phyloP scores from a whole-genome alignment of 2,113 vertebrate genomes.

The Colistium nudipinnis region DNA sequence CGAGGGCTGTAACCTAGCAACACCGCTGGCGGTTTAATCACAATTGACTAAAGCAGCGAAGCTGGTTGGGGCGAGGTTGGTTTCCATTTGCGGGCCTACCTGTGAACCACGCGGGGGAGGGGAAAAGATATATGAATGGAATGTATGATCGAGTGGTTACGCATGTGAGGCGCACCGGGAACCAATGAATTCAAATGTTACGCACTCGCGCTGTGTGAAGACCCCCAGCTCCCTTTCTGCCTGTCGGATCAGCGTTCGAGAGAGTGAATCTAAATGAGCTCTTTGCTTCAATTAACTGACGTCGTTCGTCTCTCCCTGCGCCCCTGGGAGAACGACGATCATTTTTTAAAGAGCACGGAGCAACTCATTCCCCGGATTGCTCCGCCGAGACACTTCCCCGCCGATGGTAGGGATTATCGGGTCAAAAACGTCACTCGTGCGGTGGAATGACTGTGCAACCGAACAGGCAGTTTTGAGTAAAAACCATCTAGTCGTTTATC shows the following conservation, averaged over 20 bases:
- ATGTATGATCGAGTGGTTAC: no score
- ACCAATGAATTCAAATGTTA: no score
- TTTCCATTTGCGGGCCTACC: no score
- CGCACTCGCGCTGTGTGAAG: neutral
- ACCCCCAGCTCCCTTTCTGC: neutral
- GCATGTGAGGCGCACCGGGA: no score
- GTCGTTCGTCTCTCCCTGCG: conserved; percentile 19
- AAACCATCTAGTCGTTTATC: no score
- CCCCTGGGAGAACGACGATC: conserved; percentile 23
- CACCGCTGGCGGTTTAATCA: conserved; percentile 44
- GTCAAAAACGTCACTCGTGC: conserved; percentile 34
- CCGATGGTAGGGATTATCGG: conserved; percentile 31
- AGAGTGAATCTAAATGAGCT: conserved; percentile 20
- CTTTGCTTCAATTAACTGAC: conserved; percentile 35
- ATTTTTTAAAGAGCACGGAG: conserved; percentile 24
- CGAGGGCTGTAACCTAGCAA: conserved; percentile 37
- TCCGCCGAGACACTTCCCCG: conserved; percentile 4
- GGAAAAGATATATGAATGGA: no score
- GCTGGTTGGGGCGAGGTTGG: neutral
- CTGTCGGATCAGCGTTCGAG: conserved; percentile 6
- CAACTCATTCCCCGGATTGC: conserved; percentile 48
- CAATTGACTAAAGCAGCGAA: conserved; percentile 9
- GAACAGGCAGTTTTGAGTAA: conserved; percentile 1
- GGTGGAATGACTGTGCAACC: conserved; percentile 12
- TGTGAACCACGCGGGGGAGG: no score